Conservation (phyloP, 1,140 invertebrate genomes). For the Argopecten irradians region DNA sequence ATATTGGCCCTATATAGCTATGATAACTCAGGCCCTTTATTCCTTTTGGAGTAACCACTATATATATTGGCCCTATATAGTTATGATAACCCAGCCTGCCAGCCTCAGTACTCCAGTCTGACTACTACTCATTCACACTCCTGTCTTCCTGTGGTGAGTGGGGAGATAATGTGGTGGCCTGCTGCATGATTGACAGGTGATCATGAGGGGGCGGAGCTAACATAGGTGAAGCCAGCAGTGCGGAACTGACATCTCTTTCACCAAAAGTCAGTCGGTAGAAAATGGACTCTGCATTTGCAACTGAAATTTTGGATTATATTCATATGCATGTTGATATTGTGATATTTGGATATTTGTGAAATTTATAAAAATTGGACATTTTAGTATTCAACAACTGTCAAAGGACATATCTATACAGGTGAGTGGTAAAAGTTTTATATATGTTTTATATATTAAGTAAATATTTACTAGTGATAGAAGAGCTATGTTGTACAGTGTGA, state of each 20-base stretch:
- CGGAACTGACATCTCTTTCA: conserved; percentile 20
- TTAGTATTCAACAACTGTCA: too few species aligned
- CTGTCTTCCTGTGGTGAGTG: neutral
- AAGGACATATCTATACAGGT: neutral
- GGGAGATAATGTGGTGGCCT: neutral
- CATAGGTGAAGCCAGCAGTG: neutral
- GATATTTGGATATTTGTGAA: neutral
- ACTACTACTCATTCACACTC: neutral
- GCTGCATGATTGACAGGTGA: conserved; percentile 6
- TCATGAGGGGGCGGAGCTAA: neutral
- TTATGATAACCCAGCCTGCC: neutral
- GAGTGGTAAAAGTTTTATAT: neutral
- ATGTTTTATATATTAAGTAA: neutral
- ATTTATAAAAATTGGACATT: too few species aligned
- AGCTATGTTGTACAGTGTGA: neutral
- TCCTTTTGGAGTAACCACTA: too few species aligned
- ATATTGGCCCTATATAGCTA: too few species aligned
- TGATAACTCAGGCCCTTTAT: too few species aligned
- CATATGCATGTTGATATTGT: neutral
- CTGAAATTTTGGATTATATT: conserved; percentile 9
- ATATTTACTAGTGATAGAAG: neutral
- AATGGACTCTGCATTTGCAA: conserved; percentile 16
- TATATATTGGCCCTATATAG: too few species aligned
- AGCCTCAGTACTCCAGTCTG: neutral
- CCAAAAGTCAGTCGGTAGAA: neutral